These are phyloP conservation scores for Eupithecia vulgata DNA, from an alignment of 2,888 invertebrate genomes.

Conservation along the genomic window DNA sequence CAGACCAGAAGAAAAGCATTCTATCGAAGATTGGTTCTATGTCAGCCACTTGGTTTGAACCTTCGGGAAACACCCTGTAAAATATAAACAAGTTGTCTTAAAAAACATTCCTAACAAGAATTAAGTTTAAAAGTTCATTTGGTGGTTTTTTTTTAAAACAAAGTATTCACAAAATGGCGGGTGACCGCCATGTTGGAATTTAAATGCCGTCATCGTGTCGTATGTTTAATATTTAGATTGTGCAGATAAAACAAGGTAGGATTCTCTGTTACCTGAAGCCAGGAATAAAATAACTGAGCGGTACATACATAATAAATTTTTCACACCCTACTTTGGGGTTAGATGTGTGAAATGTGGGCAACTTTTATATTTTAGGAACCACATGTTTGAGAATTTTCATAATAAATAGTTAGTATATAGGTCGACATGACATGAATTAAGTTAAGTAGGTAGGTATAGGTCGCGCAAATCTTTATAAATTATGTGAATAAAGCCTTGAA, in stretches of 20 bases:
- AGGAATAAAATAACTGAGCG: background rate
- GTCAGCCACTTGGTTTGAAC: slow-evolving; percentile 92
- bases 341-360: no score
- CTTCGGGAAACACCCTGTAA: slow-evolving; percentile 93
- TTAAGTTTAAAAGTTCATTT: no score
- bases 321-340: no score
- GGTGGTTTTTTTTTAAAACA: no score
- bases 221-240: background rate
- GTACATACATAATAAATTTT: no score
- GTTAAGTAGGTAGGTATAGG: no score
- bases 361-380: no score
- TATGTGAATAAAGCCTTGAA: no score
- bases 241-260: background rate
- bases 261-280: background rate
- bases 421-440: no score
- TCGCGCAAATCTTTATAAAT: no score
- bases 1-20: slow-evolving; percentile 98
- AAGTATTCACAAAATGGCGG: background rate
- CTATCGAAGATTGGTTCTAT: slow-evolving; percentile 97
- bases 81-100: background rate
- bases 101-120: background rate
- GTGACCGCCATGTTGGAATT: background rate
- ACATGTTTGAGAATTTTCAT: no score
- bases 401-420: no score
- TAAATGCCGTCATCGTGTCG: background rate